A percentile compares a stretch with the other conserved stretches of the same genome.
phyloP scores from a whole-genome alignment of 1,140 invertebrate genomes.

The Drosophila eugracilis region DNA sequence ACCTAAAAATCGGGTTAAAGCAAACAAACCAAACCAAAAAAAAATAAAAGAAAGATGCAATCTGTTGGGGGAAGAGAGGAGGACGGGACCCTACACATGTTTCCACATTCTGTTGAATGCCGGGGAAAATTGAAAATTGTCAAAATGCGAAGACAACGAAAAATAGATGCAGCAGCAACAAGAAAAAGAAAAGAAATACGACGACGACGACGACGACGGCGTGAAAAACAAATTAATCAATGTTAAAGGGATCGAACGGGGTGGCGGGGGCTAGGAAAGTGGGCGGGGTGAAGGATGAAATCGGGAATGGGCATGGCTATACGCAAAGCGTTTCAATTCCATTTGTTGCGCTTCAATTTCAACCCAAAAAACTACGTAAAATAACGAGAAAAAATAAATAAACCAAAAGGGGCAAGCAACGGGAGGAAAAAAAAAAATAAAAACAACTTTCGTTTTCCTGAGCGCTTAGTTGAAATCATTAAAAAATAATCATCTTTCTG shows the following conservation, averaged over 20 bases:
- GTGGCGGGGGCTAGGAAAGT: background rate
- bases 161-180: slow-evolving; percentile 14
- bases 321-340: slow-evolving; percentile 12
- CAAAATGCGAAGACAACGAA: slow-evolving; percentile 41
- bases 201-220: slow-evolving; percentile 18
- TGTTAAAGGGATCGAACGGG: slow-evolving; percentile 36
- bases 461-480: slow-evolving; percentile 60
- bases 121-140: slow-evolving; percentile 58
- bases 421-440: slow-evolving; percentile 9
- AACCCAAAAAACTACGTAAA: background rate
- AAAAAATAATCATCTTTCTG: slow-evolving; percentile 61
- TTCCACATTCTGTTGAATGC: slow-evolving; percentile 19
- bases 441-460: slow-evolving; percentile 61
- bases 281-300: slow-evolving; percentile 14
- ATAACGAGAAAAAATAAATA: slow-evolving; percentile 2
- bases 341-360: slow-evolving; percentile 26
- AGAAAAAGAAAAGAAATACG: background rate
- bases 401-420: no score
- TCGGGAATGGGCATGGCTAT: background rate
- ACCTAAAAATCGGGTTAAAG: slow-evolving; percentile 54
- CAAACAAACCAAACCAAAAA: slow-evolving; percentile 16
- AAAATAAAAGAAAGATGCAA: slow-evolving; percentile 21
- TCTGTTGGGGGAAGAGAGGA: background rate
- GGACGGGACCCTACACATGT: slow-evolving; percentile 10
- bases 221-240: slow-evolving; percentile 66